Conservation (phyloP, 2,797 vertebrate species). For the Pseudochirops corinnae region DNA sequence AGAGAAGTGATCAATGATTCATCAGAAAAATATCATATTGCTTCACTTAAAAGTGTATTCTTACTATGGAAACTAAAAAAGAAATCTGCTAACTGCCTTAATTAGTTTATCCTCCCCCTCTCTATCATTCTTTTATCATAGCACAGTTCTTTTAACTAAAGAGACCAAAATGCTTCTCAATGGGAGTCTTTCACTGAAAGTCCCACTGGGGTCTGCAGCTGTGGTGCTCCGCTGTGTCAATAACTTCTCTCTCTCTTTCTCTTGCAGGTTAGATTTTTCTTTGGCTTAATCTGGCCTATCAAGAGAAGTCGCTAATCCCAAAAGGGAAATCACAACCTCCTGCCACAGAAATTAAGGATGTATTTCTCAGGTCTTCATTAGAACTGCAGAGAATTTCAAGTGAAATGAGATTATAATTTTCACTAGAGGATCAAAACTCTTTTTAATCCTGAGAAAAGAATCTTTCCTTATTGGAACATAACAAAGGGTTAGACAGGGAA, state of each 20-base stretch:
- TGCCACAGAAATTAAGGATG: not conserved
- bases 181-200: constrained; percentile 8
- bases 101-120: not conserved
- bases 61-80: constrained; percentile 31
- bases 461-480: constrained; percentile 32
- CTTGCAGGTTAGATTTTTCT: constrained; percentile 40
- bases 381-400: not conserved
- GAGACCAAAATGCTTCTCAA: constrained; percentile 46
- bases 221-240: not conserved
- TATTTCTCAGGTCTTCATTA: not conserved
- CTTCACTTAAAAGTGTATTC: constrained; percentile 2
- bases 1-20: not conserved
- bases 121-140: constrained; percentile 8
- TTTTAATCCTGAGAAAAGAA: constrained; percentile 31
- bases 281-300: constrained; percentile 42
- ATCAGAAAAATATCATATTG: not conserved
- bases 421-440: constrained; percentile 7
- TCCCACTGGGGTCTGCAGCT: not conserved
- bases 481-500: constrained; percentile 44
- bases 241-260: constrained; percentile 47
- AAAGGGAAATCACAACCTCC: constrained; percentile 49
- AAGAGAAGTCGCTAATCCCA: constrained; percentile 43
- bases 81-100: constrained; percentile 23
- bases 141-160: not conserved
- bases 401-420: not conserved